A percentile compares a stretch with the other conserved stretches of the same genome.
phyloP scores from a whole-genome alignment of 2,797 vertebrate species.

The Gymnothorax reevesii region DNA sequence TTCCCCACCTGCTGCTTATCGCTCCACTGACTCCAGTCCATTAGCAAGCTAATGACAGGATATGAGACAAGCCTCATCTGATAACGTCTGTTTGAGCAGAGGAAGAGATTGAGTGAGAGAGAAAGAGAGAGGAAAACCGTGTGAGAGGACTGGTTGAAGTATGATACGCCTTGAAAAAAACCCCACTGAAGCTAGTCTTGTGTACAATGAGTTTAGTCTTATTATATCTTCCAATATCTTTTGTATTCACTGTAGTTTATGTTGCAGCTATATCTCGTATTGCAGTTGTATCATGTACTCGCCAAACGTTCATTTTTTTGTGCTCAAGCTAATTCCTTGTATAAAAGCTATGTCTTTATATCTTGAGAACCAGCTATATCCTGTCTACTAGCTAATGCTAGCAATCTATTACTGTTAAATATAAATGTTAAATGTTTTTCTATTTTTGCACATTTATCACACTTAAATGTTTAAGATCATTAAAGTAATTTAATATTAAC shows the following conservation, averaged over 20 bases:
- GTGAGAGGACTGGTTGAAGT: constrained; percentile 18
- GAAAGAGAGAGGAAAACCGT: background rate
- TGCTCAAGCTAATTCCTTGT: background rate
- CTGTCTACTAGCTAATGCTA: background rate
- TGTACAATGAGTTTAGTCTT: no score
- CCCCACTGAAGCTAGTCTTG: no score
- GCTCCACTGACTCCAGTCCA: constrained; percentile 55
- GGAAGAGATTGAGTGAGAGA: background rate
- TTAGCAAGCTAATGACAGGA: constrained; percentile 72
- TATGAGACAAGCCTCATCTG: constrained; percentile 61
- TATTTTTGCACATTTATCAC: no score
- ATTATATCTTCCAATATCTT: no score
- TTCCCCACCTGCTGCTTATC: constrained; percentile 52
- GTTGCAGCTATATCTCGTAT: no score
- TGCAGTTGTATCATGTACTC: no score
- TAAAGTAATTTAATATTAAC: no score
- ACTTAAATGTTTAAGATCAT: no score
- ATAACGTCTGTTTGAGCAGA: constrained; percentile 47
- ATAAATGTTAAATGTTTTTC: no score
- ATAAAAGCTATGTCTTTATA: background rate
- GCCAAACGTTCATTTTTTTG: no score
- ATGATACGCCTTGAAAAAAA: constrained; percentile 15
- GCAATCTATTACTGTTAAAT: no score
- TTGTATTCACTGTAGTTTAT: no score
- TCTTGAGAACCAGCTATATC: background rate